Evolutionary conservation across 1,140 invertebrate species (phyloP), one percentile per base, ranked within the genome.

Genomic region (Nasonia longicornis): DNA sequence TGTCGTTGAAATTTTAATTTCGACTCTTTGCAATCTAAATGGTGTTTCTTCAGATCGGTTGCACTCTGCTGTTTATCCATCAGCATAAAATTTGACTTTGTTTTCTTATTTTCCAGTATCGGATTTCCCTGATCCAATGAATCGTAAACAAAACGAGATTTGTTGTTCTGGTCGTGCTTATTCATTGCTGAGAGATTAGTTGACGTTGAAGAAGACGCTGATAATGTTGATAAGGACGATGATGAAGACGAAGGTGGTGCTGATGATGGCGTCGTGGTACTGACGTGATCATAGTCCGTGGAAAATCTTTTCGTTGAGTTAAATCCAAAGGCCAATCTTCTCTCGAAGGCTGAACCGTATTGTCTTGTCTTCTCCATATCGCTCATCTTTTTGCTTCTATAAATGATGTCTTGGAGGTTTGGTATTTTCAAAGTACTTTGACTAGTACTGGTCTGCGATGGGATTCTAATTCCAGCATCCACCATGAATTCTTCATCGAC

Each of bases 401-500:
- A 86, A 2, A 88, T 85, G 2, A 89, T 86, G 38, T 90, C 88
- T 67, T 87, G 88, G 0, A 89, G 73, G 63, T 89, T 89, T 2
- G 89, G 89, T 71, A 91, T 90, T 69, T 89, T 91, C 58, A 86
- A 88, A 64, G 83, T 80, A 31, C 84, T 86, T 26, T 76, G 72
- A 2, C 38, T 58, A 1, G 85, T 83, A 2, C 86, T 84, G n/a
- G 90, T 82, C 71, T 90, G 89, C 0, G 84, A 81, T 0, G 89
- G 90, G 69, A 92, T 92, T 58, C 89, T 89, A 38, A 92, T 90
- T 11, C 91, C 92, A 3, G 92, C 90, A 75, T 92, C 91, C 8
- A 92, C 90, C 76, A 92, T 87, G 82, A 92, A 92, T 73, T 92
- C 92, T 76, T 91, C 89, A 64, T 91, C 88, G 70, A 90, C 84